Percentiles rank a stretch among this genome's conserved stretches.
Evolutionary conservation across 2,888 invertebrate species (phyloP).

Genomic region (Rhabditoides inermis): DNA sequence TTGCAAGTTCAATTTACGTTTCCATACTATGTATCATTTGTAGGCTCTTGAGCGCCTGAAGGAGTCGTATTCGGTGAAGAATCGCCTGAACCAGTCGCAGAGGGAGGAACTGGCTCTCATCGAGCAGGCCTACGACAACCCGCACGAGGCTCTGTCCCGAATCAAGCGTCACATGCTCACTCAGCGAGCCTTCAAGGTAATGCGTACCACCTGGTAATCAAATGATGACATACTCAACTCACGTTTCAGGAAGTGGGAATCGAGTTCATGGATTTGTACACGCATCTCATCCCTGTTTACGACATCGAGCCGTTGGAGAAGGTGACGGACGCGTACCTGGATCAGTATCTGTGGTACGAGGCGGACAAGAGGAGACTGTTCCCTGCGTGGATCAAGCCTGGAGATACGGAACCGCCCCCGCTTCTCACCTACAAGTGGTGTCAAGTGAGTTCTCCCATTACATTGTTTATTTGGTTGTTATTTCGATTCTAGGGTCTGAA

Average conservation of each 20-base stretch:
- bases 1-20: background rate
- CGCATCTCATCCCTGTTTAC: slow-evolving; percentile 94
- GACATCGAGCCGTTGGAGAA: slow-evolving; percentile 98
- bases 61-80: slow-evolving; percentile 52
- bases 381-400: slow-evolving; percentile 98
- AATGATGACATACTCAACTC: background rate
- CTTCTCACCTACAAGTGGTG: slow-evolving; percentile 88
- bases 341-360: slow-evolving; percentile 96
- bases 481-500: too few relatives aligned
- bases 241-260: slow-evolving; percentile 71
- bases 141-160: slow-evolving; percentile 93
- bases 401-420: slow-evolving; percentile 87
- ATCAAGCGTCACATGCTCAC: slow-evolving; percentile 98
- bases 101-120: slow-evolving; percentile 94
- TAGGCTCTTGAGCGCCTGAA: slow-evolving; percentile 71
- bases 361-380: slow-evolving; percentile 91
- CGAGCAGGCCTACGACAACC: slow-evolving; percentile 99
- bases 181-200: slow-evolving; percentile 65
- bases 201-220: background rate
- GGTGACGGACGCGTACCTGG: slow-evolving; percentile 97
- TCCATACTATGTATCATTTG: background rate
- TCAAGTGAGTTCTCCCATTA: too few relatives aligned
- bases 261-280: slow-evolving; percentile 99
- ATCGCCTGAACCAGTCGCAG: slow-evolving; percentile 88
- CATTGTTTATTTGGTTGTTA: too few relatives aligned